Conservation (phyloP, 92 coral and sea anemone species). For the Palythoa caribaeorum region DNA sequence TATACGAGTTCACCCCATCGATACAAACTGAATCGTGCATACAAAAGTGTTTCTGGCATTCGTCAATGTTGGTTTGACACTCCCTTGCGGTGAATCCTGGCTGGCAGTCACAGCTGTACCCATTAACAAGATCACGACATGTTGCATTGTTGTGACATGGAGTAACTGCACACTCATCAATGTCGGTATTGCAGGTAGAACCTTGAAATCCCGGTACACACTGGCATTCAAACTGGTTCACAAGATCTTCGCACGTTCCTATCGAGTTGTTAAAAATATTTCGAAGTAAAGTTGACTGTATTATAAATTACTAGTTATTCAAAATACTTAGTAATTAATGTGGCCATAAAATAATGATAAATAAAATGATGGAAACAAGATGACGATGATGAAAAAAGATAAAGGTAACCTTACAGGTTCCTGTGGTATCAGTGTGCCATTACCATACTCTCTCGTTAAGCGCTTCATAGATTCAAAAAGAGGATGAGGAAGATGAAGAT, state of each 20-base stretch:
- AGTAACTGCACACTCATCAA: slow-evolving; percentile 68
- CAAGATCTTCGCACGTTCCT: slow-evolving; percentile 83
- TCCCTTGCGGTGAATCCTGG: slow-evolving; percentile 74
- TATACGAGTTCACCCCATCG: slow-evolving; percentile 67
- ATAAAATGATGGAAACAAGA: too few species aligned
- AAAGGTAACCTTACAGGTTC: too few species aligned
- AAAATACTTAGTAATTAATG: too few species aligned
- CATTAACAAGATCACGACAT: slow-evolving; percentile 72
- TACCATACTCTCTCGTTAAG: too few species aligned
- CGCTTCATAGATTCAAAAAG: too few species aligned
- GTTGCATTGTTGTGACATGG: slow-evolving; percentile 77
- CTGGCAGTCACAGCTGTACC: slow-evolving; percentile 68
- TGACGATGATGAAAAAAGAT: too few species aligned
- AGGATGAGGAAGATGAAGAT: too few species aligned
- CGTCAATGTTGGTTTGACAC: slow-evolving; percentile 73
- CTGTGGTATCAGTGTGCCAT: too few species aligned
- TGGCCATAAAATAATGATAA: too few species aligned
- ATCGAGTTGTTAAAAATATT: neutral
- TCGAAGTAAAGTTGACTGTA: neutral
- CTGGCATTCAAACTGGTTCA: slow-evolving; percentile 71
- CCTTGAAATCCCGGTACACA: slow-evolving; percentile 80
- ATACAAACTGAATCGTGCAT: slow-evolving; percentile 72
- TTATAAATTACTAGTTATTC: too few species aligned
- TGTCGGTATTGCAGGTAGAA: slow-evolving; percentile 66
- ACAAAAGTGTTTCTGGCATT: slow-evolving; percentile 68